Evolutionary conservation across 2,888 invertebrate genomes (phyloP).

Genomic region (Falcaria lacertinaria): DNA sequence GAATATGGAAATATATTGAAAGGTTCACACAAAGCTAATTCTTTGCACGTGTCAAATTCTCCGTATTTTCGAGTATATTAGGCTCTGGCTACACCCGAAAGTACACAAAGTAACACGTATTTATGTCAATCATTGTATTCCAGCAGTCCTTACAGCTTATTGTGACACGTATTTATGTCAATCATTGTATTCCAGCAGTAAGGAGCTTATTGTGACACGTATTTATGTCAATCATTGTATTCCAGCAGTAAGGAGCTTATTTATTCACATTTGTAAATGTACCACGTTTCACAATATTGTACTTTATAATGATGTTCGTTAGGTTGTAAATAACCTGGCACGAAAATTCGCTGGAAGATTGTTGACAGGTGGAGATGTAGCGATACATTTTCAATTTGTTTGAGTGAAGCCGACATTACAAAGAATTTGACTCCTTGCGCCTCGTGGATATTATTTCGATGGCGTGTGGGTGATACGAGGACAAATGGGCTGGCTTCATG

Average conservation of each 20-base stretch:
- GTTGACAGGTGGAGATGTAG: neutral
- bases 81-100: constrained; percentile 1
- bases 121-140: too few relatives aligned
- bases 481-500: neutral
- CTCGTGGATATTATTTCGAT: neutral
- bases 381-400: constrained; percentile 7
- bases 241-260: constrained; percentile 22
- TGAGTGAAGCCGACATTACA: neutral
- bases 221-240: too few relatives aligned
- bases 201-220: too few relatives aligned
- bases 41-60: neutral
- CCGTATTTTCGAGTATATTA: neutral
- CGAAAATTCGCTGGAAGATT: neutral
- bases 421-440: neutral
- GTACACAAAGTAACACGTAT: constrained; percentile 17
- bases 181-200: too few relatives aligned
- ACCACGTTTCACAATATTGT: neutral
- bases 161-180: too few relatives aligned
- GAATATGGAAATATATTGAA: neutral
- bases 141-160: too few relatives aligned
- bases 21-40: neutral
- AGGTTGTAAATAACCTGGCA: neutral
- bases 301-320: neutral
- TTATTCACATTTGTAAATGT: constrained; percentile 17
- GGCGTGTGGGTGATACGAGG: neutral